Percentiles rank a stretch among this genome's conserved stretches.
Evolutionary conservation across 2,113 vertebrate genomes (phyloP).

Genomic region (Bos javanicus): DNA sequence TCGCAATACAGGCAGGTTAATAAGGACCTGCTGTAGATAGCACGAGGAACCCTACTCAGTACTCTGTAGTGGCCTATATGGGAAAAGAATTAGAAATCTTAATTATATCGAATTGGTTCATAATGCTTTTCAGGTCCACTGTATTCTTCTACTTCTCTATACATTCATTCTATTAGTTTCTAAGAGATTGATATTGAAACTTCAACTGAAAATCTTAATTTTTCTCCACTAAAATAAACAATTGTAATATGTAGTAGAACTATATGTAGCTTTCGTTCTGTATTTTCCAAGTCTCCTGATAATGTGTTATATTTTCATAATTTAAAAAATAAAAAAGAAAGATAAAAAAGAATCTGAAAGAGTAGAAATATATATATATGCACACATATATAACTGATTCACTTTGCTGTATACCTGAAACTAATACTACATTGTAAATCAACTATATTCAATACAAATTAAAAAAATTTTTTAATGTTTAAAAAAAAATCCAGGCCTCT

Average conservation of each 20-base stretch:
- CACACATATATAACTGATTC: background rate
- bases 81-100: background rate
- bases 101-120: accelerated
- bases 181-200: background rate
- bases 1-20: background rate
- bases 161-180: background rate
- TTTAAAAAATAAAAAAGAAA: background rate
- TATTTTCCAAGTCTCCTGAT: background rate
- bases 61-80: background rate
- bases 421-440: background rate
- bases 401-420: background rate
- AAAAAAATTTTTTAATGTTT: background rate
- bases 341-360: background rate
- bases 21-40: background rate
- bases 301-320: background rate
- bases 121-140: background rate
- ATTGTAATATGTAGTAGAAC: background rate
- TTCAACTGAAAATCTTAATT: background rate
- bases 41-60: background rate
- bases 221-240: background rate
- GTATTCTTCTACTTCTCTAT: background rate
- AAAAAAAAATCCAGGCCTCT: background rate
- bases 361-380: background rate
- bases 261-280: background rate
- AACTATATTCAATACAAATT: background rate